These are phyloP conservation scores for Limulus polyphemus DNA, from an alignment of 2,888 invertebrate genomes.

Conservation along the genomic window DNA sequence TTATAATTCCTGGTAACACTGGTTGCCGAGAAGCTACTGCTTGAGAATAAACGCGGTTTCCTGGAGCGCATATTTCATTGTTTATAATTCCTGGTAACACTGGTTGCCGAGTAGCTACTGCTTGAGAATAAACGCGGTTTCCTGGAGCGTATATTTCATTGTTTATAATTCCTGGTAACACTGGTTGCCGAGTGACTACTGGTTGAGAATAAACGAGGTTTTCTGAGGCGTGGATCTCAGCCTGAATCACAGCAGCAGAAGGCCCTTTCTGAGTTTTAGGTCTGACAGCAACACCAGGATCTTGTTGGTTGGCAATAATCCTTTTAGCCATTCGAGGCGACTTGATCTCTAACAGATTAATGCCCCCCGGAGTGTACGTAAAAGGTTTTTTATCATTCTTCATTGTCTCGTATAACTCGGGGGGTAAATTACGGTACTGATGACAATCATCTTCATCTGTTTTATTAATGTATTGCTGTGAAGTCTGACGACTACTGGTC, in stretches of 20 bases:
- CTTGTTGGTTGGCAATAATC: slow-evolving; percentile 34
- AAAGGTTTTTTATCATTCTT: slow-evolving; percentile 85
- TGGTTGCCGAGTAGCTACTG: too few species aligned
- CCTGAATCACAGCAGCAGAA: not conserved
- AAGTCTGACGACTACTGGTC: too few species aligned
- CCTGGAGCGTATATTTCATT: too few species aligned
- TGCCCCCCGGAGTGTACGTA: slow-evolving; percentile 87
- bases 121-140: too few species aligned
- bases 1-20: too few species aligned
- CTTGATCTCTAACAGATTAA: slow-evolving; percentile 76
- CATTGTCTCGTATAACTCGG: slow-evolving; percentile 70
- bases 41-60: too few species aligned
- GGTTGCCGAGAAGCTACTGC: too few species aligned
- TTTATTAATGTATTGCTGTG: too few species aligned
- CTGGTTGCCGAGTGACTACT: not conserved
- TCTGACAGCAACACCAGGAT: too few species aligned
- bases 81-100: too few species aligned
- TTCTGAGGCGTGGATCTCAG: not conserved
- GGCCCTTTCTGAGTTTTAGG: not conserved
- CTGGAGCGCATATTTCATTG: too few species aligned
- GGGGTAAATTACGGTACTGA: slow-evolving; percentile 42
- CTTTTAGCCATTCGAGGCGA: slow-evolving; percentile 80
- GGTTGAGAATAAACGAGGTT: not conserved
- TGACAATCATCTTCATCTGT: too few species aligned
- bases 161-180: not conserved